phyloP scores from a whole-genome alignment of 2,113 vertebrate species.

The Dipodomys ordii region DNA sequence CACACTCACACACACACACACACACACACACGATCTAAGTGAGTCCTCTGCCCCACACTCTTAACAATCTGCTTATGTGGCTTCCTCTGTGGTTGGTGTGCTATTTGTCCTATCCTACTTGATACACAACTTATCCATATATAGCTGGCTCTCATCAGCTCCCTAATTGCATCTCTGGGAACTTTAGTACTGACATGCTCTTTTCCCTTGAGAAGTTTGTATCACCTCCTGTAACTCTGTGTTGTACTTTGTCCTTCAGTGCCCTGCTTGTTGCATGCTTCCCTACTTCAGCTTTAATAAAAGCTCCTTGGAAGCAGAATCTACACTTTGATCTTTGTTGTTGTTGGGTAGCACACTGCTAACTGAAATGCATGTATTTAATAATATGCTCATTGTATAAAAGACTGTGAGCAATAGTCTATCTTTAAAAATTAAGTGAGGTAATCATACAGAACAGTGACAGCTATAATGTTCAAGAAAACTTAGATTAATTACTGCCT shows the following conservation, averaged over 20 bases:
- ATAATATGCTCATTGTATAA: neutral
- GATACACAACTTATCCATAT: neutral
- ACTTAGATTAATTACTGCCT: neutral
- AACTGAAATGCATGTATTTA: neutral
- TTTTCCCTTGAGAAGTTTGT: neutral
- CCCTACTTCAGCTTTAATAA: neutral
- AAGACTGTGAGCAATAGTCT: neutral
- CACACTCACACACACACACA: neutral
- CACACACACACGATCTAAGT: neutral
- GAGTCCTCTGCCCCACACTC: neutral
- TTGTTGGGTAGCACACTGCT: neutral
- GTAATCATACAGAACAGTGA: neutral
- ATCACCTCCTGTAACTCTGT: neutral
- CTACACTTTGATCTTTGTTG: neutral
- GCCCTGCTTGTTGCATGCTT: neutral
- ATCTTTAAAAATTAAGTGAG: conserved; percentile 15
- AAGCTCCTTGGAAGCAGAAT: neutral
- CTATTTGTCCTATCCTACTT: neutral
- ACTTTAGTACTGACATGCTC: neutral
- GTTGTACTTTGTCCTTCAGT: neutral
- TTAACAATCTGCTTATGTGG: neutral
- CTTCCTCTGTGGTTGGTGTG: neutral
- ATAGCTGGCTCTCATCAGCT: neutral
- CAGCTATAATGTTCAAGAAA: neutral
- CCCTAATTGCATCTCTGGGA: neutral